Conservation (phyloP, 2,113 vertebrate genomes). For the Abramis brama region DNA sequence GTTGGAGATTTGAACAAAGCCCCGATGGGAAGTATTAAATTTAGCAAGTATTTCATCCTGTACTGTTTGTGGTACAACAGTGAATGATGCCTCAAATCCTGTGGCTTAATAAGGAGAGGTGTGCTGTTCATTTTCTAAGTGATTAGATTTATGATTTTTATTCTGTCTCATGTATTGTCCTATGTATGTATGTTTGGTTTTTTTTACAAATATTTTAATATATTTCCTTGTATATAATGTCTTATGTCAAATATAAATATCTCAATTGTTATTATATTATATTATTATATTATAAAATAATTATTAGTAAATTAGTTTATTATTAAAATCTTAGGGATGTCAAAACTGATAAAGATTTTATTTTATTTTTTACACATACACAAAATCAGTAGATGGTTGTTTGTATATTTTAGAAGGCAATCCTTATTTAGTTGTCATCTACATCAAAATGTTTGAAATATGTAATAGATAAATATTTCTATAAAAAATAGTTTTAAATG, state of each 20-base stretch:
- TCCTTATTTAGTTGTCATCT: background rate
- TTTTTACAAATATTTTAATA: background rate
- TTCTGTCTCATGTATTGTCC: background rate
- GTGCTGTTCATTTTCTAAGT: constrained; percentile 1
- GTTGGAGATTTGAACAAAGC: background rate
- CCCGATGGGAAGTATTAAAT: background rate
- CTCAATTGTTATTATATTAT: background rate
- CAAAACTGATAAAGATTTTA: background rate
- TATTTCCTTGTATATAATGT: too few relatives aligned
- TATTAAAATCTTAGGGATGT: background rate
- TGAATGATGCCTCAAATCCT: background rate
- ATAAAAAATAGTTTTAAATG: too few relatives aligned
- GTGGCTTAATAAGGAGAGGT: background rate
- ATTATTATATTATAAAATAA: too few relatives aligned
- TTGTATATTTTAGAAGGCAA: too few relatives aligned
- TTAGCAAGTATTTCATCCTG: background rate
- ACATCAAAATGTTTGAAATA: background rate
- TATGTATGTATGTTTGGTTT: background rate
- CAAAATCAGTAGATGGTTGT: too few relatives aligned
- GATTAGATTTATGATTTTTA: background rate
- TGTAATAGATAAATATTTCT: background rate
- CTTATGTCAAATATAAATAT: too few relatives aligned
- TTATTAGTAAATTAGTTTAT: background rate
- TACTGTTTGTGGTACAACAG: background rate
- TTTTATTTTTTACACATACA: background rate